Evolutionary conservation across 1,140 invertebrate species (phyloP), one percentile per base, ranked within the genome.

Genomic region (Drosophila pachea): DNA sequence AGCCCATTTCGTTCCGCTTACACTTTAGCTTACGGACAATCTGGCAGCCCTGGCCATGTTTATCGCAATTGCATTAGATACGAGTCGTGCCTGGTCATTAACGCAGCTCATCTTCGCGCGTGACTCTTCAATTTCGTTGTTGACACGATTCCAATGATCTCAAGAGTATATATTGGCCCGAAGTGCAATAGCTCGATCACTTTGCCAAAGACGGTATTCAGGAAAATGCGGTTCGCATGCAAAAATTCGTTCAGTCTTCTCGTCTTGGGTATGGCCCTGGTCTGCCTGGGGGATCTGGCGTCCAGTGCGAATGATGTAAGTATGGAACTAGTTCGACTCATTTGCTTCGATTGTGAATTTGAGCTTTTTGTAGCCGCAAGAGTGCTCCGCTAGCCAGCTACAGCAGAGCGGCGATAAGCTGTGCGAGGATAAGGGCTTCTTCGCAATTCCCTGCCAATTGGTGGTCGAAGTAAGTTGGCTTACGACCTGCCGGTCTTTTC

Each of bases 151-250:
- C 12, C 14, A 52, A 8, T 36, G 11, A 22, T 22, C 22, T 22
- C 22, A 22, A 22, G 32, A 16, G 22, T 67, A 67, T 67, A 60
- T 43, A 67, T 35, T 8, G 16, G 36, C n/a, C 11, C 7, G 11
- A 12, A 8, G 9, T 8, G 7, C 0, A n/a, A n/a, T n/a, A 31
- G 36, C 36, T 47, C 14, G 4, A 14, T 4, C 31, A 8, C 36
- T 43, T 58, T 45, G 59, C 29, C 6, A 35, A 6, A 16, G 38
- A 45, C 5, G 16, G 43, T 9, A 5, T 12, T 29, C 8, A 14
- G 29, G 4, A 62, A 48, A 1, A 69, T 69, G 67, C 16, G 52
- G 14, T 36, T 63, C 5, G 11, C 11, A 7, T 4, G 7, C 29
- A 43, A 6, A 56, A 52, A 35, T 52, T 8, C 43, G 2, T 22